Base-by-base conservation (phyloP, 2,888 invertebrate species). In the Horisme vitalbata region DNA sequence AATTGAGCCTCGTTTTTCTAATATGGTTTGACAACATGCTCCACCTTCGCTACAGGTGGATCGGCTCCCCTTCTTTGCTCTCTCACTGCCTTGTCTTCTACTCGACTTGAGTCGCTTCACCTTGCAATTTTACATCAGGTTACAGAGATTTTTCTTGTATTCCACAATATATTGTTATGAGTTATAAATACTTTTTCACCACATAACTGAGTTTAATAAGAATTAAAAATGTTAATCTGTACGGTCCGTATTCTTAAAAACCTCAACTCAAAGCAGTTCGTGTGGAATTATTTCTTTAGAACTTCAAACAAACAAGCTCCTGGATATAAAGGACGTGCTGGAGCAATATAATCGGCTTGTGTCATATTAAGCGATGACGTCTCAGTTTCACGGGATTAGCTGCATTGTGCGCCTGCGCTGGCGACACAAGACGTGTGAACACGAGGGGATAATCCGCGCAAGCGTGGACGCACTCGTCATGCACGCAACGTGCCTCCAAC, bases 1-100 rank as follows among this genome's bases (percentile, higher is more conserved):
- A 75, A 81, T 78, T 75, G 74, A 70, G 57, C 62, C 71, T 74
- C 68, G 68, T 74, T 75, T 72, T 74, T 76, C 61, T 73, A 68
- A 68, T 68, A 67, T 65, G 63, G 63, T 55, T 61, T 67, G 68
- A 65, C 76, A 76, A 79, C 75, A 74, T 50, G 46, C 55, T 4
- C 31, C 31, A 20, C n/a, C n/a, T n/a, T n/a, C n/a, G n/a, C n/a
- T n/a, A 18, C 11, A 23, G 41, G 38, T 36, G 43, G 45, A 55
- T 38, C 55, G 10, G 10, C 9, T 7, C 11, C 28, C 1, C 4
- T 12, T 11, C n/a, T n/a, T 7, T 2, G 6, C 9, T 2, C 15
- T 2, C n/a, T 6, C 12, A 0, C 7, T 9, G 10, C 30, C 38
- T 27, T 39, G 10, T 14, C 15, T 7, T 10, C n/a, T 12, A 4